phyloP scores from a whole-genome alignment of 2,797 vertebrate species.

The Anguilla megastoma region DNA sequence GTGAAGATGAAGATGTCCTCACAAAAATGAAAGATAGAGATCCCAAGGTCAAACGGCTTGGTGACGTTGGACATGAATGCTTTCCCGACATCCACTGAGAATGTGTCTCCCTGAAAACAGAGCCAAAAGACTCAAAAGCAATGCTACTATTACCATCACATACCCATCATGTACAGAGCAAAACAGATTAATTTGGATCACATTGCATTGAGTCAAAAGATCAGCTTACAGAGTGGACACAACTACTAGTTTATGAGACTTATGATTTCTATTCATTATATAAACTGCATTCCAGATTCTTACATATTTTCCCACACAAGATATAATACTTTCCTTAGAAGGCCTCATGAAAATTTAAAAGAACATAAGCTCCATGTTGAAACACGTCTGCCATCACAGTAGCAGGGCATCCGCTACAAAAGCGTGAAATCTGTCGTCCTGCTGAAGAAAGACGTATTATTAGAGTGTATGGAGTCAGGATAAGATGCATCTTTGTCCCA shows the following conservation, averaged over 20 bases:
- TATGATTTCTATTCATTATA: slow-evolving; percentile 45
- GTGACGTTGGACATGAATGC: slow-evolving; percentile 56
- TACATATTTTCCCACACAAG: slow-evolving; percentile 20
- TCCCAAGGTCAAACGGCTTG: slow-evolving; percentile 42
- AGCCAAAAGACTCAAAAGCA: neutral
- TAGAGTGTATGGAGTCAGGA: slow-evolving; percentile 43
- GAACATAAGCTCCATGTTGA: slow-evolving; percentile 40
- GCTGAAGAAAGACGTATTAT: slow-evolving; percentile 38
- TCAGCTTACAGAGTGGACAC: neutral
- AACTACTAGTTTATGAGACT: slow-evolving; percentile 23
- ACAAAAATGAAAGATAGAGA: slow-evolving; percentile 51
- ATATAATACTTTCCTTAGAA: slow-evolving; percentile 51
- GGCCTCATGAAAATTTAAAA: slow-evolving; percentile 40
- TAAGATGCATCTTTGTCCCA: slow-evolving; percentile 45
- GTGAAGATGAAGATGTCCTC: slow-evolving; percentile 45
- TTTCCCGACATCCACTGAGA: slow-evolving; percentile 43
- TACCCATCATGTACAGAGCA: neutral
- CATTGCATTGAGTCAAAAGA: slow-evolving; percentile 10
- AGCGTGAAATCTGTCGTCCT: slow-evolving; percentile 43
- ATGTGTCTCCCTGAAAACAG: slow-evolving; percentile 46
- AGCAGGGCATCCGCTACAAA: slow-evolving; percentile 43
- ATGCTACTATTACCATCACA: neutral
- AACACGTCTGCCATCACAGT: slow-evolving; percentile 43
- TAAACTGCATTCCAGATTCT: slow-evolving; percentile 41
- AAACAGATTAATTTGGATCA: neutral